These are phyloP conservation scores for Habropoda laboriosa DNA, from an alignment of 1,140 invertebrate species.

Conservation along the genomic window DNA sequence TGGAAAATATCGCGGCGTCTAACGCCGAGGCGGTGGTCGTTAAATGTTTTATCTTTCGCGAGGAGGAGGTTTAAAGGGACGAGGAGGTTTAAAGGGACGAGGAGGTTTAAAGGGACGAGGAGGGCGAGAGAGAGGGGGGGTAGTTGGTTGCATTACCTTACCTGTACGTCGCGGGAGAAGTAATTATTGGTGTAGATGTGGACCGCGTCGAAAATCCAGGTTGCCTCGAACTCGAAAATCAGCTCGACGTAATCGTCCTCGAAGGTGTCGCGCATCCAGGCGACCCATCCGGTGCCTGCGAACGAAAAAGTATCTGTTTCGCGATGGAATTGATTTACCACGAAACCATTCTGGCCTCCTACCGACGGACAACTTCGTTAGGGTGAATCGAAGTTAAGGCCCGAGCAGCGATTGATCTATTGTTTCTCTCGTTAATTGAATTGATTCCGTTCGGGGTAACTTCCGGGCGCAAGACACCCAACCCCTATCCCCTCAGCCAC, in stretches of 20 bases:
- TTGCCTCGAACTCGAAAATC: constrained; percentile 86
- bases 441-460: constrained; percentile 33
- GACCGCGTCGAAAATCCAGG: constrained; percentile 86
- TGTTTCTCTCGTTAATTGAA: constrained; percentile 51
- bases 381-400: constrained; percentile 34
- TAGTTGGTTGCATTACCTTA: no score
- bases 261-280: constrained; percentile 87
- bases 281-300: constrained; percentile 89
- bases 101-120: no score
- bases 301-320: constrained; percentile 25
- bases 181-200: constrained; percentile 88
- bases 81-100: no score
- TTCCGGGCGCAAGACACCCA: constrained; percentile 5
- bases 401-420: constrained; percentile 41
- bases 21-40: background rate
- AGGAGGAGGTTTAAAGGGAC: background rate
- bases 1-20: constrained; percentile 16
- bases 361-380: constrained; percentile 28
- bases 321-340: constrained; percentile 20
- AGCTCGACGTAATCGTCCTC: constrained; percentile 83
- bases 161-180: constrained; percentile 86
- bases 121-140: no score
- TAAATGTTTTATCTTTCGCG: constrained; percentile 41
- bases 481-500: no score
- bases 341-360: constrained; percentile 6